Conservation (phyloP, 92 coral and sea anemone species). For the Blastomussa wellsi region DNA sequence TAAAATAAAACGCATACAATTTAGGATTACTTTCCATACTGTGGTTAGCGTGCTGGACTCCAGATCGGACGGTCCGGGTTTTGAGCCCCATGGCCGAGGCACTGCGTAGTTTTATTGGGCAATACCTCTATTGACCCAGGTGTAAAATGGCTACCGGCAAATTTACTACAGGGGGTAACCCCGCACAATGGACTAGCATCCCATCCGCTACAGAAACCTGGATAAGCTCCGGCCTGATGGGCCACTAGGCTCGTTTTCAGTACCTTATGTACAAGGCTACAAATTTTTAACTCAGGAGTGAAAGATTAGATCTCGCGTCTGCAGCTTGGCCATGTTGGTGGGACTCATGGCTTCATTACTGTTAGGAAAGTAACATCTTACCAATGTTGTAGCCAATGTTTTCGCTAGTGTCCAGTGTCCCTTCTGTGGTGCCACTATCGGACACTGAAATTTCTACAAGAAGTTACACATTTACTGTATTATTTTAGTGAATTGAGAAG, state of each 20-base stretch:
- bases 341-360: background rate
- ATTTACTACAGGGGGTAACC: too few species aligned
- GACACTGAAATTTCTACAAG: constrained; percentile 12
- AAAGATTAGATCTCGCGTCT: background rate
- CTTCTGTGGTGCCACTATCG: background rate
- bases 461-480: background rate
- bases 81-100: too few species aligned
- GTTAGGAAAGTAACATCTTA: background rate
- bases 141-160: too few species aligned
- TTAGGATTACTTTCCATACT: background rate
- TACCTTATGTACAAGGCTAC: background rate
- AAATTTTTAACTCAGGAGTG: background rate
- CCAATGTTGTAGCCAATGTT: constrained; percentile 37
- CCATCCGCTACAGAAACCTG: too few species aligned
- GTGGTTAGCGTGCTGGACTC: too few species aligned
- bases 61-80: too few species aligned
- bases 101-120: too few species aligned
- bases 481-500: background rate
- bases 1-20: too few species aligned
- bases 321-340: background rate
- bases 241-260: background rate
- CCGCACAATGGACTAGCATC: too few species aligned
- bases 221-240: too few species aligned
- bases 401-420: background rate
- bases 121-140: too few species aligned